A percentile compares a stretch with the other conserved stretches of the same genome.
Conservation (phyloP, 2,113 vertebrate genomes). For the Nesogale talazaci region DNA sequence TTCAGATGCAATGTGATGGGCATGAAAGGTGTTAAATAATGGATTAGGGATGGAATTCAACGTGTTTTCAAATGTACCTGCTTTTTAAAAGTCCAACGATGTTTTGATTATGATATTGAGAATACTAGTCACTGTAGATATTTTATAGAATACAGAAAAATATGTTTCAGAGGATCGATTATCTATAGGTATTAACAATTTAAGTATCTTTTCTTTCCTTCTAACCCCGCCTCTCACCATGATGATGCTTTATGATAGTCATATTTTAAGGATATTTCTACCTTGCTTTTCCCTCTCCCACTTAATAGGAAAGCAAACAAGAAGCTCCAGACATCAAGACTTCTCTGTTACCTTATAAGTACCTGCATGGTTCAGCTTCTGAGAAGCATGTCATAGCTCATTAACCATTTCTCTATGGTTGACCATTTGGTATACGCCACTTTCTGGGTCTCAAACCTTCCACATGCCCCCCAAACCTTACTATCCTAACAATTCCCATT, state of each 20-base stretch:
- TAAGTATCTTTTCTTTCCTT: not conserved
- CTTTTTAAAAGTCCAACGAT: constrained; percentile 53
- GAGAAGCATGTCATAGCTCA: not conserved
- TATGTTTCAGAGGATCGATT: not conserved
- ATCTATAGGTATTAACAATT: not conserved
- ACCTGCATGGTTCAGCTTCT: not conserved
- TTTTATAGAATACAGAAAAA: constrained; percentile 37
- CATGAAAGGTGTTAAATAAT: constrained; percentile 13
- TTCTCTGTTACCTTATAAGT: not conserved
- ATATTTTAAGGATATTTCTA: not conserved
- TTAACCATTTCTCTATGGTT: not conserved
- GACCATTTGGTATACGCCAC: not conserved
- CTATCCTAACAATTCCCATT: constrained; percentile 4
- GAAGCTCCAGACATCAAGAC: not conserved
- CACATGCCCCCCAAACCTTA: not conserved
- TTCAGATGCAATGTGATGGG: constrained; percentile 38
- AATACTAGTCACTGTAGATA: not conserved
- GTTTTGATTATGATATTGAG: constrained; percentile 30
- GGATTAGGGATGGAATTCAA: constrained; percentile 6
- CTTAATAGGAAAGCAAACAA: not conserved
- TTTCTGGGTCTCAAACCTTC: not conserved
- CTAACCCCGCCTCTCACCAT: not conserved
- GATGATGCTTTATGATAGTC: not conserved
- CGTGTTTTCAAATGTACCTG: not conserved
- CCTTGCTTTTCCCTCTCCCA: not conserved